Percentiles rank a stretch among this genome's conserved stretches.
phyloP scores from a whole-genome alignment of 2,113 vertebrate genomes.

The Etheostoma spectabile region DNA sequence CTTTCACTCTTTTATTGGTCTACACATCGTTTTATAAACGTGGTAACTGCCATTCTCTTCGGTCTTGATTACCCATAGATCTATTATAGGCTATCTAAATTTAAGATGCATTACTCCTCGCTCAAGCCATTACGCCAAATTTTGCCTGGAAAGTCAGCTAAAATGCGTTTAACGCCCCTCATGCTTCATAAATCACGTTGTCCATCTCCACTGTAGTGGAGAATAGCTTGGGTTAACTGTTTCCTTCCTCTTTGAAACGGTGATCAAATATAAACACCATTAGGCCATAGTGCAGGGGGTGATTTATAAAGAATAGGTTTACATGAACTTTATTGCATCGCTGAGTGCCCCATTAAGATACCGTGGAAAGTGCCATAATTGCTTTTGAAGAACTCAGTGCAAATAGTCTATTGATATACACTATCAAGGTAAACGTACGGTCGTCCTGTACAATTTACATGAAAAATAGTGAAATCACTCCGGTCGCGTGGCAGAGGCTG shows the following conservation, averaged over 20 bases:
- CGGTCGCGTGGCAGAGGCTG: background rate
- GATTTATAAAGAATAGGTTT: conserved; percentile 79
- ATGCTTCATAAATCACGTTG: conserved; percentile 82
- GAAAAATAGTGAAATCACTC: conserved; percentile 3
- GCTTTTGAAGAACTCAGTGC: conserved; percentile 74
- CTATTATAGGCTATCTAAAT: conserved; percentile 23
- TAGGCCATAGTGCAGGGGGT: conserved; percentile 70
- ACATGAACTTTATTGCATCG: conserved; percentile 81
- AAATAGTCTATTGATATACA: conserved; percentile 67
- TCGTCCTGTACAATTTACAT: background rate
- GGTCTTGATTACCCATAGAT: conserved; percentile 42
- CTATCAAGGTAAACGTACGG: conserved; percentile 33
- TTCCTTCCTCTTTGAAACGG: conserved; percentile 83
- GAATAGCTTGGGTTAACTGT: conserved; percentile 76
- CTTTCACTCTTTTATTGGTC: conserved; percentile 66
- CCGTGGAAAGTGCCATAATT: conserved; percentile 76
- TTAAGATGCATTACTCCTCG: conserved; percentile 44
- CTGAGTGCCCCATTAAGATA: conserved; percentile 85
- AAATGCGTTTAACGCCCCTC: conserved; percentile 70
- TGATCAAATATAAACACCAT: conserved; percentile 87
- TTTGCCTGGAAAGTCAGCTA: conserved; percentile 53
- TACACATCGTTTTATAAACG: conserved; percentile 51
- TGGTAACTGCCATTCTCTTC: conserved; percentile 50
- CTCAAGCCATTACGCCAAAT: conserved; percentile 69
- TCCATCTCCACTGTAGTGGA: conserved; percentile 58